Conservation (phyloP, 2,113 vertebrate genomes). For the Oreochromis spilurus region DNA sequence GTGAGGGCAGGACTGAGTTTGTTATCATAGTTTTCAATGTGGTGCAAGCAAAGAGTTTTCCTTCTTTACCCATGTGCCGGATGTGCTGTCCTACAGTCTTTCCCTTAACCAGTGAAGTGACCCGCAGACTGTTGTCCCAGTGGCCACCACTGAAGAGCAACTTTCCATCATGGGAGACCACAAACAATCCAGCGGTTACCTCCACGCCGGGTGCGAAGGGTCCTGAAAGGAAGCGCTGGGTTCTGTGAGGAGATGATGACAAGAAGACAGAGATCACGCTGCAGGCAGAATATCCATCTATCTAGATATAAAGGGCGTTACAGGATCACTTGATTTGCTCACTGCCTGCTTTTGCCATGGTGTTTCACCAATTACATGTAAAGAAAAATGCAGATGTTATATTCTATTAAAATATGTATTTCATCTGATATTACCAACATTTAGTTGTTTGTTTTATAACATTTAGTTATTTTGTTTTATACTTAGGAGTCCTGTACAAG, state of each 20-base stretch:
- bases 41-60: background rate
- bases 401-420: background rate
- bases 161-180: conserved; percentile 94
- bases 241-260: conserved; percentile 64
- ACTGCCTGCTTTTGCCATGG: fast-evolving
- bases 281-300: background rate
- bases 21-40: background rate
- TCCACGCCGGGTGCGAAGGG: conserved; percentile 89
- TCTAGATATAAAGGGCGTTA: background rate
- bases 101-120: conserved; percentile 88
- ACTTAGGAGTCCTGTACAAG: background rate
- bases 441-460: background rate
- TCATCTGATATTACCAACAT: background rate
- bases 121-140: conserved; percentile 95
- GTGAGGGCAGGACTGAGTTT: background rate
- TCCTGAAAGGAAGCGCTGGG: conserved; percentile 83
- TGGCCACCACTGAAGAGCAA: conserved; percentile 94
- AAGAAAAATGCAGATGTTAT: background rate
- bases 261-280: background rate
- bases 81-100: conserved; percentile 88
- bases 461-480: background rate
- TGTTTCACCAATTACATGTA: background rate
- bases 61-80: conserved; percentile 86
- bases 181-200: conserved; percentile 82
- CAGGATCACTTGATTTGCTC: background rate